Base-by-base conservation (phyloP, 1,140 invertebrate species). In the Polypedilum vanderplanki region DNA sequence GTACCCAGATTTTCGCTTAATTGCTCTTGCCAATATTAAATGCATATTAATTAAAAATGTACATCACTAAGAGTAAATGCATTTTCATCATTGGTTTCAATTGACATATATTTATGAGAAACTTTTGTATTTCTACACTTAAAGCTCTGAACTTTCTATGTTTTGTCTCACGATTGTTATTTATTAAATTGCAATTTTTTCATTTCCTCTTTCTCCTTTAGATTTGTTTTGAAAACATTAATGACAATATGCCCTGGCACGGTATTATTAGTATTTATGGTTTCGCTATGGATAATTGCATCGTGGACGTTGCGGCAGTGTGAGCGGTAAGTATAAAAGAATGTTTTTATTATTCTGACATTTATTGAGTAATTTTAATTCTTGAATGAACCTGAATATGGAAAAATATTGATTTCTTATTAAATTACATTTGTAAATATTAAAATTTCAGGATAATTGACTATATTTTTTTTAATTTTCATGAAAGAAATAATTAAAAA, bases 171-270 rank as follows among this genome's bases (percentile, higher is more conserved):
- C 24, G 24, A 33, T 33, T 33, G 24, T 33, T 33, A 5, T 33
- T 33, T 33, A 33, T 33, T 33, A 33, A 67, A 70, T 65, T 20
- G 12, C 10, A 41, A 40, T 40, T 40, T 41, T 7, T 33, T 40
- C 74, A 64, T 75, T 76, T 20, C 40, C 41, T 67, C 17, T 70
- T 40, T 79, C 82, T 40, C 78, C 82, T 79, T 75, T 81, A 90
- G 92, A 81, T 99, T 99, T 86, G 97, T 99, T 80, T 88, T 99
- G 80, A 99, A 99, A 87, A 99, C 98, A 73, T 86, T 99, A 78
- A 99, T 99, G 98, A 99, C 97, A 81, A 98, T 99, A 81, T 99
- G 97, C 85, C 98, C 98, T 24, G 98, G 97, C 78, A 99, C 97
- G 73, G 96, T 99, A 76, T 88, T 99, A 78, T 87, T 98, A 77